A percentile compares a stretch with the other conserved stretches of the same genome.
phyloP scores from a whole-genome alignment of 1,140 invertebrate genomes.

The Sminthurinus signatus region DNA sequence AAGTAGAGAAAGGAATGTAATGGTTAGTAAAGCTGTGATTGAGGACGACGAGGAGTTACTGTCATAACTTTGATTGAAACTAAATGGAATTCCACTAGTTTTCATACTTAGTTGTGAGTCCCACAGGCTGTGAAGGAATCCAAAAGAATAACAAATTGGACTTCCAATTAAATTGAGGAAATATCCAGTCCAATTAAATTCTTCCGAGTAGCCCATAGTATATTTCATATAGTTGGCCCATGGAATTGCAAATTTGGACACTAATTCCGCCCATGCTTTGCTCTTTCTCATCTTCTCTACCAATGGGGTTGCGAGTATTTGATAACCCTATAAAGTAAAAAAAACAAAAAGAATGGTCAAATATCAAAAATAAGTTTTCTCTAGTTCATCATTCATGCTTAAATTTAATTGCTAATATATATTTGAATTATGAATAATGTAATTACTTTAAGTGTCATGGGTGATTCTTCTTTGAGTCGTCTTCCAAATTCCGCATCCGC shows the following conservation, averaged over 20 bases:
- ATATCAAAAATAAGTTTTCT: too few species aligned
- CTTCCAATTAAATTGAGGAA: slow-evolving; percentile 20
- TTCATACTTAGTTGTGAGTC: background rate
- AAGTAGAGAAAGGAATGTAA: background rate
- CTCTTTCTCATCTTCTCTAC: slow-evolving; percentile 33
- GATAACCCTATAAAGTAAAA: slow-evolving; percentile 30
- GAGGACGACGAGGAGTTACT: background rate
- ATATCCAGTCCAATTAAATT: slow-evolving; percentile 22
- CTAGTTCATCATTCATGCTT: too few species aligned
- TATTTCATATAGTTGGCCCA: slow-evolving; percentile 39
- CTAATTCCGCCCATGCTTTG: slow-evolving; percentile 18
- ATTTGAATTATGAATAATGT: too few species aligned
- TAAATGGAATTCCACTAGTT: too few species aligned
- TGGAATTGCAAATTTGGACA: slow-evolving; percentile 25
- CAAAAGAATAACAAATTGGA: slow-evolving; percentile 21
- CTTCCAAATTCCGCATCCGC: slow-evolving; percentile 40
- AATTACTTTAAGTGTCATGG: slow-evolving; percentile 23
- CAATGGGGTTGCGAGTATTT: slow-evolving; percentile 31
- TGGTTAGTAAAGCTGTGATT: slow-evolving; percentile 6
- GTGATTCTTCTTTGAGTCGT: slow-evolving; percentile 4
- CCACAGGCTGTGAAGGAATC: background rate
- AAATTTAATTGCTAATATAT: too few species aligned
- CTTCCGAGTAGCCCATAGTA: slow-evolving; percentile 23
- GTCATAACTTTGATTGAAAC: background rate
- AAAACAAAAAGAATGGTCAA: background rate